A percentile compares a stretch with the other conserved stretches of the same genome.
Evolutionary conservation across 2,113 vertebrate species (phyloP).

Genomic region (Alosa alosa): DNA sequence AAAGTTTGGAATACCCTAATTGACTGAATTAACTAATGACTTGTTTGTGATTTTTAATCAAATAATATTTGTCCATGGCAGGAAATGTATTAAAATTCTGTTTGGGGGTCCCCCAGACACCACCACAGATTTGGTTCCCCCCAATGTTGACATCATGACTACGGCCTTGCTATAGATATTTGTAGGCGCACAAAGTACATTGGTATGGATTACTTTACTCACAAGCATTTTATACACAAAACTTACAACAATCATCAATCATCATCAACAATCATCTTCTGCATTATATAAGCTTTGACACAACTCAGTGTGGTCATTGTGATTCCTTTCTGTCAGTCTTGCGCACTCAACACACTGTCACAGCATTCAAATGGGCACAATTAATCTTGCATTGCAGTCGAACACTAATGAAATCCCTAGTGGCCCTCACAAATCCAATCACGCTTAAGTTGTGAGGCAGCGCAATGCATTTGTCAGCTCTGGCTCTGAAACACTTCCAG

Average conservation of each 20-base stretch:
- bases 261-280: neutral
- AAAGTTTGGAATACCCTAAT: too few relatives aligned
- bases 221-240: neutral
- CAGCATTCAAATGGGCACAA: neutral
- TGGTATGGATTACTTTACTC: neutral
- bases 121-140: too few relatives aligned
- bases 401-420: slow-evolving; percentile 1
- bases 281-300: neutral
- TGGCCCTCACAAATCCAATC: neutral
- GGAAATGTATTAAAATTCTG: too few relatives aligned
- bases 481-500: neutral
- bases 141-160: too few relatives aligned
- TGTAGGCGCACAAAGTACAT: neutral
- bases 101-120: too few relatives aligned
- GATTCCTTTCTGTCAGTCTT: neutral
- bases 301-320: neutral
- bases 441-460: neutral
- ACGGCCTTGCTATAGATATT: too few relatives aligned
- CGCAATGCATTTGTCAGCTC: neutral
- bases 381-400: neutral
- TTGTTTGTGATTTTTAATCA: too few relatives aligned
- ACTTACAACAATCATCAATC: neutral
- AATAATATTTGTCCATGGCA: too few relatives aligned
- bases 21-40: too few relatives aligned
- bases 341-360: neutral